A percentile compares a stretch with the other conserved stretches of the same genome.
Evolutionary conservation across 2,113 vertebrate genomes (phyloP).

Genomic region (Scomber japonicus): DNA sequence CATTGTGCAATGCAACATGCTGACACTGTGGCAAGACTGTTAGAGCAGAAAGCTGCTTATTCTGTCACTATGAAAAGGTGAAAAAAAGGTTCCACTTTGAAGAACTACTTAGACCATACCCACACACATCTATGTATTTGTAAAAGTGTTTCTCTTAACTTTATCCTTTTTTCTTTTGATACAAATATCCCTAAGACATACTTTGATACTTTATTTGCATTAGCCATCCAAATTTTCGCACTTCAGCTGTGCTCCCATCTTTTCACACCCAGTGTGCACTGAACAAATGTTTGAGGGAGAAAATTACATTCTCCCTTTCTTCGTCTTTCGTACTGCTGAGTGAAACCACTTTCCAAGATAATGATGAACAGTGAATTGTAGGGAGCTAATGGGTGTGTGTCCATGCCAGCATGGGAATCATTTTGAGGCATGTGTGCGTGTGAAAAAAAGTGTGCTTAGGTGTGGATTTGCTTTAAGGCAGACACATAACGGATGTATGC

Average conservation of each 20-base stretch:
- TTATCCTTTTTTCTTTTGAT: slow-evolving; percentile 2
- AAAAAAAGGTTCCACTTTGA: background rate
- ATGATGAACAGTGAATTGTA: slow-evolving; percentile 37
- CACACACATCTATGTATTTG: background rate
- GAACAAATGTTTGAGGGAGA: slow-evolving; percentile 73
- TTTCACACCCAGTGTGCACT: slow-evolving; percentile 25
- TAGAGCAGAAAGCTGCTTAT: background rate
- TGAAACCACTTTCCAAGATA: slow-evolving; percentile 49
- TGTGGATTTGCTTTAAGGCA: slow-evolving; percentile 28
- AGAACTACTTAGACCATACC: slow-evolving; percentile 13
- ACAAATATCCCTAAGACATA: slow-evolving; percentile 13
- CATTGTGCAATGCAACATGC: slow-evolving; percentile 8
- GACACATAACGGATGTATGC: background rate
- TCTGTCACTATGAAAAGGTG: slow-evolving; percentile 14
- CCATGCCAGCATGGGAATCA: slow-evolving; percentile 21
- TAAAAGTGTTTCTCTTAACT: background rate
- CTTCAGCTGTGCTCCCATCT: slow-evolving; percentile 26
- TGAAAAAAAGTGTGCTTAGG: slow-evolving; percentile 10
- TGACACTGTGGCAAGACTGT: slow-evolving; percentile 8
- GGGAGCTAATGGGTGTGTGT: background rate
- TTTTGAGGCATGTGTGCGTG: slow-evolving; percentile 3
- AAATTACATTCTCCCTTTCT: slow-evolving; percentile 56
- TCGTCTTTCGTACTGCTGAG: slow-evolving; percentile 48
- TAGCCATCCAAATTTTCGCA: slow-evolving; percentile 17
- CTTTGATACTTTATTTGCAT: slow-evolving; percentile 13